Evolutionary conservation across 37 sponge, comb jelly and placozoan genomes (phyloP).

Genomic region (Aplysina aerophoba): DNA sequence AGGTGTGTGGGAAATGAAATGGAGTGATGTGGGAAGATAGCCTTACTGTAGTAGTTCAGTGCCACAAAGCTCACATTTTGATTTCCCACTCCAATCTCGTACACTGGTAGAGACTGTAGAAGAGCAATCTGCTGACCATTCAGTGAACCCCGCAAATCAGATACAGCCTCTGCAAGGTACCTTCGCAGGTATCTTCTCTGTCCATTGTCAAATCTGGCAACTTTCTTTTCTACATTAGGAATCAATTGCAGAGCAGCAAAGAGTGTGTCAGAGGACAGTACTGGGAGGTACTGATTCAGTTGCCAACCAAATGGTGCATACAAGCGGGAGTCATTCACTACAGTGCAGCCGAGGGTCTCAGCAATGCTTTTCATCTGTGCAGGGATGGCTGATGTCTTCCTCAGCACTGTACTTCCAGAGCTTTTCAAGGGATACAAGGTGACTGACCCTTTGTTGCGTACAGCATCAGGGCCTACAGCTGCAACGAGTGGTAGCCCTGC

Average conservation of each 20-base stretch:
- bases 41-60: background rate
- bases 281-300: background rate
- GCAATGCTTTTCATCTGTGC: background rate
- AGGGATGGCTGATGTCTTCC: background rate
- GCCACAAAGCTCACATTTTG: background rate
- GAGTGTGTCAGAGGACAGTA: background rate
- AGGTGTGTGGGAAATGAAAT: slow-evolving; percentile 5
- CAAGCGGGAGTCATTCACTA: slow-evolving; percentile 7
- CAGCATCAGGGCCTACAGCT: background rate
- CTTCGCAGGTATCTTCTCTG: background rate
- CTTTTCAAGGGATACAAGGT: background rate
- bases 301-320: slow-evolving; percentile 1
- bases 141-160: background rate
- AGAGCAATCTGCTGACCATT: no score
- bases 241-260: slow-evolving; percentile 4
- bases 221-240: background rate
- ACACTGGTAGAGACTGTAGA: slow-evolving; percentile 41
- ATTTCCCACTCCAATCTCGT: slow-evolving; percentile 45
- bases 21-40: slow-evolving; percentile 7
- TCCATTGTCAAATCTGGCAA: background rate
- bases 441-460: background rate
- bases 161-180: background rate
- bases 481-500: slow-evolving; percentile 37
- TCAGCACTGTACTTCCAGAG: background rate
- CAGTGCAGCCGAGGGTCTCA: background rate